Base-by-base conservation (phyloP, 2,797 vertebrate species). In the Meda fulgida region DNA sequence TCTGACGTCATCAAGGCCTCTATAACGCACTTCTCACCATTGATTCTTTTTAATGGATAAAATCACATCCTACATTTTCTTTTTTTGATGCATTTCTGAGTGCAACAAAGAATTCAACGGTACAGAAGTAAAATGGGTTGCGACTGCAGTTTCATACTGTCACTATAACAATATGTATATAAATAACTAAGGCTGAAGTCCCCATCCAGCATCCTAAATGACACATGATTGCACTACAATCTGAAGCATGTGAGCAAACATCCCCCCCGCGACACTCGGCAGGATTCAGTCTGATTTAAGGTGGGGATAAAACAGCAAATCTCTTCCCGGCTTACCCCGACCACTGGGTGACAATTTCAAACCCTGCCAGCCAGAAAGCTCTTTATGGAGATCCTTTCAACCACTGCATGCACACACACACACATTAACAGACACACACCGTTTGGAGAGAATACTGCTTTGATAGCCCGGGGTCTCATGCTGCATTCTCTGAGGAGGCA, bases 231-330 rank as follows among this genome's bases (percentile, higher is more conserved):
- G 26, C 11, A 16, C 67, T 29, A 21, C 48, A 86, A 70, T 66
- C 48, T 21, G 48, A 46, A 66, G n/a, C 31, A 43, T 72, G 46
- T 71, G 60, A 70, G 51, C 16, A 88, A 81, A 80, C 48, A 77
- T 4, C 13, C 10, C 40, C 60, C 70, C 71, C 9, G 1, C 2
- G 43, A 83, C 58, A 51, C 81, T 67, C 67, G 8, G 40, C 23
- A n/a, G 83, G 67, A 29, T 72, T 86, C 60, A 63, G 81, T 72
- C 80, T 48, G 77, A 88, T 82, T 82, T 77, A 69, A 88, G 81
- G 82, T 78, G 34, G 26, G 69, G 86, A 90, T 89, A 87, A 89
- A 86, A 87, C 77, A 73, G 81, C 48, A 78, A 84, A 89, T 84
- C 65, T 86, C 63, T 86, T 6, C 31, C 7, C 21, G 5, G 40